Conservation (phyloP, 2,888 invertebrate genomes). For the Auanema freiburgensis region DNA sequence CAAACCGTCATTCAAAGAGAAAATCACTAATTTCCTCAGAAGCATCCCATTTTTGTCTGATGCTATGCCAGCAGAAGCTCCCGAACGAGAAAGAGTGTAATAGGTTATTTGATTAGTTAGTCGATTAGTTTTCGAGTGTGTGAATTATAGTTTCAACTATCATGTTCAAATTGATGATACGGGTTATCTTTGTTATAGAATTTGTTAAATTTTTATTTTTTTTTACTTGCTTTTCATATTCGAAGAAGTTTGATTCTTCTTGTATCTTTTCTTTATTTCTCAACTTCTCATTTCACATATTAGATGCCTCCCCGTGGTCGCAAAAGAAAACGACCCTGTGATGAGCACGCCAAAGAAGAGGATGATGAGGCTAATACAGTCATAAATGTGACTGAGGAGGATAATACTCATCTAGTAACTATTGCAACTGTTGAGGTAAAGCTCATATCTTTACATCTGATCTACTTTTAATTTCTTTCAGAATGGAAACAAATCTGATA, state of each 20-base stretch:
- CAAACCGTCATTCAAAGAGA: constrained; percentile 28
- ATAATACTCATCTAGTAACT: neutral
- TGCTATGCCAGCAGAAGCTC: constrained; percentile 27
- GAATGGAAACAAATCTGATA: neutral
- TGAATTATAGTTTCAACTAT: constrained; percentile 5
- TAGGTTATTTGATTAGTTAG: neutral
- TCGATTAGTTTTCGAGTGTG: neutral
- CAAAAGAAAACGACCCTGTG: neutral
- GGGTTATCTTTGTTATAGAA: neutral
- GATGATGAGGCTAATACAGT: too few relatives aligned
- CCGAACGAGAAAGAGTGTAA: constrained; percentile 39
- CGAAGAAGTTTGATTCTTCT: too few relatives aligned
- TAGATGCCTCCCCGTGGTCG: neutral
- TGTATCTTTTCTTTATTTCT: neutral
- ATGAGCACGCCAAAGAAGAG: too few relatives aligned
- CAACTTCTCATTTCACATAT: neutral
- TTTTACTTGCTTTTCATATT: neutral
- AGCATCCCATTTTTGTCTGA: constrained; percentile 37
- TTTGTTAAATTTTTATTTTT: neutral
- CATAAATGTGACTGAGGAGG: neutral
- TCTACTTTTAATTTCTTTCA: neutral
- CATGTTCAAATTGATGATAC: neutral
- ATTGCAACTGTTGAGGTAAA: neutral
- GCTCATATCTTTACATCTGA: neutral
- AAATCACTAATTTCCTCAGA: constrained; percentile 29